Conservation (phyloP, 1,140 invertebrate species). For the Sinonovacula constricta region DNA sequence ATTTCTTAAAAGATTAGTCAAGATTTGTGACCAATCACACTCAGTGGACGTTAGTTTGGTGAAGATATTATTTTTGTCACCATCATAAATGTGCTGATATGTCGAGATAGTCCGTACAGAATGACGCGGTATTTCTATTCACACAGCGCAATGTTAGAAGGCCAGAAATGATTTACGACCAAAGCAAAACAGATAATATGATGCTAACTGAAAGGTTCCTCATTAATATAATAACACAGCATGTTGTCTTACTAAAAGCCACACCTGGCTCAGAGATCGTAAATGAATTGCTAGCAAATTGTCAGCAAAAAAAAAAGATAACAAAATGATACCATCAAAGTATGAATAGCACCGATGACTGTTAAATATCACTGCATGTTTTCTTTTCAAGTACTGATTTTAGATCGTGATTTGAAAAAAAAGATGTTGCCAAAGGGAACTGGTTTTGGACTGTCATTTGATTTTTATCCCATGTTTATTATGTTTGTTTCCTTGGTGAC, state of each 20-base stretch:
- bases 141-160: slow-evolving; percentile 19
- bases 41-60: neutral
- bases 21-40: slow-evolving; percentile 10
- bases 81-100: slow-evolving; percentile 14
- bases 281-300: no score
- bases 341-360: slow-evolving; percentile 13
- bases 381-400: no score
- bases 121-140: neutral
- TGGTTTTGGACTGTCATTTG: no score
- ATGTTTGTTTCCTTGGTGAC: no score
- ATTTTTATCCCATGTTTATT: no score
- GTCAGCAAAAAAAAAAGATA: slow-evolving; percentile 9
- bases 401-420: no score
- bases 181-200: slow-evolving; percentile 3
- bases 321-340: slow-evolving; percentile 1
- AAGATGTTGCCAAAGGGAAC: no score
- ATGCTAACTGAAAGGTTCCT: slow-evolving; percentile 8
- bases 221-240: slow-evolving; percentile 22
- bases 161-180: slow-evolving; percentile 39
- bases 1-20: slow-evolving; percentile 47
- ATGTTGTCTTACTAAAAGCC: slow-evolving; percentile 8
- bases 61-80: slow-evolving; percentile 38
- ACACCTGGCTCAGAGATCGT: slow-evolving; percentile 45
- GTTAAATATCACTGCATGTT: slow-evolving; percentile 27
- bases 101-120: neutral